phyloP scores from a whole-genome alignment of 2,888 invertebrate genomes.

The Stratiomys singularior region DNA sequence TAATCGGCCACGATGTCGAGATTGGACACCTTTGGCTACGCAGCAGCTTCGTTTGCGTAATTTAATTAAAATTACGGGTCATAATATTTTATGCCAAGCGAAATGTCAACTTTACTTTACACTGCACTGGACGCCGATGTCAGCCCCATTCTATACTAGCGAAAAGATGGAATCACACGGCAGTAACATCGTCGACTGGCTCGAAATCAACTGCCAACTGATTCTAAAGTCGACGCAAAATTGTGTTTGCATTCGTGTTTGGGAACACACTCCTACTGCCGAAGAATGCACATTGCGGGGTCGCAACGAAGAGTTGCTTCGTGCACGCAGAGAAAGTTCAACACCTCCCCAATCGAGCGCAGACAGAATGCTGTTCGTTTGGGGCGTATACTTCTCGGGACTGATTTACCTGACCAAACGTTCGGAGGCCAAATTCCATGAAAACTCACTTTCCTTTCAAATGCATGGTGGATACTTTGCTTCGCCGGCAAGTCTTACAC shows the following conservation, averaged over 20 bases:
- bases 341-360: slow-evolving; percentile 56
- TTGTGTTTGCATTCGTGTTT: slow-evolving; percentile 63
- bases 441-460: slow-evolving; percentile 79
- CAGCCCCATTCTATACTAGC: slow-evolving; percentile 86
- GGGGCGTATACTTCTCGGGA: slow-evolving; percentile 88
- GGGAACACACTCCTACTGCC: slow-evolving; percentile 57
- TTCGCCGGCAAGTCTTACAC: slow-evolving; percentile 66
- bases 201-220: slow-evolving; percentile 77
- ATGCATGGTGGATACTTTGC: slow-evolving; percentile 90
- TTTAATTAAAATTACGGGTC: slow-evolving; percentile 78
- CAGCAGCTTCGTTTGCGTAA: slow-evolving; percentile 86
- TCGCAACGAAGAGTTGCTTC: slow-evolving; percentile 25
- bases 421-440: slow-evolving; percentile 56
- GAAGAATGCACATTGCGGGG: slow-evolving; percentile 18
- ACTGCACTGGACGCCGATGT: slow-evolving; percentile 81
- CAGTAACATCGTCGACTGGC: slow-evolving; percentile 83
- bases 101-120: slow-evolving; percentile 78
- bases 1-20: slow-evolving; percentile 76
- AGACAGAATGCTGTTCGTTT: slow-evolving; percentile 77
- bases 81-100: slow-evolving; percentile 67
- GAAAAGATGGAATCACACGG: slow-evolving; percentile 74
- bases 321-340: slow-evolving; percentile 54
- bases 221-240: slow-evolving; percentile 67
- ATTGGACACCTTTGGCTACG: slow-evolving; percentile 83
- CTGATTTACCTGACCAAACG: slow-evolving; percentile 72